A percentile compares a stretch with the other conserved stretches of the same genome.
These are phyloP conservation scores for Romanogobio albipinnatus DNA, from an alignment of 2,113 vertebrate genomes.

Conservation along the genomic window DNA sequence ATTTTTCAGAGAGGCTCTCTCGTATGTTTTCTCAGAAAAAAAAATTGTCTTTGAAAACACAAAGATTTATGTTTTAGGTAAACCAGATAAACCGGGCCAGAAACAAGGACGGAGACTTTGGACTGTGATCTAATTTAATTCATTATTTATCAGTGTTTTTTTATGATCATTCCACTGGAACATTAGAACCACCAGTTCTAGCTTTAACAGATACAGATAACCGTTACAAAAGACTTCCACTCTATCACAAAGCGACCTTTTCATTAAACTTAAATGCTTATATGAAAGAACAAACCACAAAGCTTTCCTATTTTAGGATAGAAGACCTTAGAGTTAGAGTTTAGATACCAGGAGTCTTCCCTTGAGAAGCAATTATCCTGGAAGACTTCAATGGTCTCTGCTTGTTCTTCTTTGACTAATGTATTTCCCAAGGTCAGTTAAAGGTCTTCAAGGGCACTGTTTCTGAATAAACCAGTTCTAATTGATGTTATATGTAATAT, in stretches of 20 bases:
- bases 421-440: not conserved
- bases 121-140: not conserved
- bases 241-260: not conserved
- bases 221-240: not conserved
- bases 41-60: not conserved
- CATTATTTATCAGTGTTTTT: not conserved
- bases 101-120: not conserved
- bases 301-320: not conserved
- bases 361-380: slow-evolving; percentile 12
- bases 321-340: not conserved
- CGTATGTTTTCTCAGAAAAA: not conserved
- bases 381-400: not conserved
- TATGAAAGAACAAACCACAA: not conserved
- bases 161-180: not conserved
- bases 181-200: not conserved
- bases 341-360: slow-evolving; percentile 1
- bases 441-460: not conserved
- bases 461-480: not conserved
- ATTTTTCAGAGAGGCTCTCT: not conserved
- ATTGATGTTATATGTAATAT: not conserved
- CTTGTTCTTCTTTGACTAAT: not conserved
- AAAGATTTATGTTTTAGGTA: not conserved
- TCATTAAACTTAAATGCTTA: slow-evolving; percentile 1
- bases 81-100: slow-evolving; percentile 3
- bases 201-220: not conserved